Conservation (phyloP, 1,140 invertebrate species). For the Macrotrachela quadricornifera region DNA sequence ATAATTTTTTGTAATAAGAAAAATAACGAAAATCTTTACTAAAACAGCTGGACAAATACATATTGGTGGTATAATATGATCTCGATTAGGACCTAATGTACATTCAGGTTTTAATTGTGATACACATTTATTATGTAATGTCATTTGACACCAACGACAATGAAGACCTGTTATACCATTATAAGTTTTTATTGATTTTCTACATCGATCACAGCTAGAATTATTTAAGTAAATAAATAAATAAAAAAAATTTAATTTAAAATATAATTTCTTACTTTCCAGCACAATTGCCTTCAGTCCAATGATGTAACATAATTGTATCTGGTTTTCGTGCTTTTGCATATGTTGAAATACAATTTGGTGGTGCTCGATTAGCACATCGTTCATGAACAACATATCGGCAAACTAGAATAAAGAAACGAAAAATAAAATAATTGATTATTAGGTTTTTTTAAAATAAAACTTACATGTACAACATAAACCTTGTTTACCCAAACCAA, state of each 20-base stretch:
- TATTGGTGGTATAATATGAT: constrained; percentile 72
- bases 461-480: constrained; percentile 60
- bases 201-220: constrained; percentile 59
- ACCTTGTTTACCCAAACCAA: constrained; percentile 81
- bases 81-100: constrained; percentile 56
- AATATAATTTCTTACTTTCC: constrained; percentile 12
- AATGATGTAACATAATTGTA: constrained; percentile 44
- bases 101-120: constrained; percentile 72
- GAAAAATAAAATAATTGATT: not conserved
- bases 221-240: too few species aligned
- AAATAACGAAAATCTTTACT: constrained; percentile 16
- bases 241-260: too few species aligned
- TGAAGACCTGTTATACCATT: constrained; percentile 76
- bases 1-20: too few species aligned
- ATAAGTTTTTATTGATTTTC: constrained; percentile 79
- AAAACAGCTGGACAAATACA: constrained; percentile 75
- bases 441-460: not conserved
- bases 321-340: constrained; percentile 61
- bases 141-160: constrained; percentile 84
- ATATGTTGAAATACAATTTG: constrained; percentile 81
- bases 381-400: constrained; percentile 92
- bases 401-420: constrained; percentile 48
- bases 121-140: constrained; percentile 79
- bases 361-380: constrained; percentile 78
- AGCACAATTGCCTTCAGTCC: constrained; percentile 73